Evolutionary conservation across 2,797 vertebrate genomes (phyloP).

Genomic region (Chaunax sp.): DNA sequence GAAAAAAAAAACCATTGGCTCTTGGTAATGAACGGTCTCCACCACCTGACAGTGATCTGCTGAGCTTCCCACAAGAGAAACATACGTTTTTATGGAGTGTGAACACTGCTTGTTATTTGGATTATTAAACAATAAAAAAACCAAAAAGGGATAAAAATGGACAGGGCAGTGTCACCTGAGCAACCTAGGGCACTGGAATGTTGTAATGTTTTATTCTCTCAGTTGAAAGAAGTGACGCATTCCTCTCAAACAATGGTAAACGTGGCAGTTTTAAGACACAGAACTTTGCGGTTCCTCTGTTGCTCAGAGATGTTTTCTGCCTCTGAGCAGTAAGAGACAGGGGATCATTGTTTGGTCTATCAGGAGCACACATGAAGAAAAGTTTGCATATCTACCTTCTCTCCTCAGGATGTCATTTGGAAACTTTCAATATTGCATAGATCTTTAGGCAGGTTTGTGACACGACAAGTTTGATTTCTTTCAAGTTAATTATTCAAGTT

Average conservation of each 20-base stretch:
- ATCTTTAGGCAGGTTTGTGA: not conserved
- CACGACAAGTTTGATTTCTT: not conserved
- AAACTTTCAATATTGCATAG: not conserved
- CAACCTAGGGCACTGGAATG: slow-evolving; percentile 5
- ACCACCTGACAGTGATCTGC: not conserved
- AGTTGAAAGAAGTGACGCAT: slow-evolving; percentile 10
- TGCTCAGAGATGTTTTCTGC: slow-evolving; percentile 25
- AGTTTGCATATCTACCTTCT: not conserved
- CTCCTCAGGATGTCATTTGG: not conserved
- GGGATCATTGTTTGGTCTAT: slow-evolving; percentile 13
- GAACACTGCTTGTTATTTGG: not conserved
- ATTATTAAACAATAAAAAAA: not conserved
- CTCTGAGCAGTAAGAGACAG: not conserved
- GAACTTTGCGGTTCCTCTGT: slow-evolving; percentile 23
- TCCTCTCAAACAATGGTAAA: slow-evolving; percentile 22
- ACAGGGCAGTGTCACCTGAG: not conserved
- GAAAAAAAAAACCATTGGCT: slow-evolving; percentile 5
- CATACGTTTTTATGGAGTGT: slow-evolving; percentile 13
- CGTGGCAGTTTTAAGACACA: not conserved
- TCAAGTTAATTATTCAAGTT: not conserved
- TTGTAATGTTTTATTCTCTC: not conserved
- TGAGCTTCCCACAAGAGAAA: slow-evolving; percentile 1
- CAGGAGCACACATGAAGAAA: not conserved
- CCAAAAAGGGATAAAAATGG: not conserved
- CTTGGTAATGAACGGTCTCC: not conserved